Base-by-base conservation (phyloP, 2,797 vertebrate species). In the Iguana delicatissima region DNA sequence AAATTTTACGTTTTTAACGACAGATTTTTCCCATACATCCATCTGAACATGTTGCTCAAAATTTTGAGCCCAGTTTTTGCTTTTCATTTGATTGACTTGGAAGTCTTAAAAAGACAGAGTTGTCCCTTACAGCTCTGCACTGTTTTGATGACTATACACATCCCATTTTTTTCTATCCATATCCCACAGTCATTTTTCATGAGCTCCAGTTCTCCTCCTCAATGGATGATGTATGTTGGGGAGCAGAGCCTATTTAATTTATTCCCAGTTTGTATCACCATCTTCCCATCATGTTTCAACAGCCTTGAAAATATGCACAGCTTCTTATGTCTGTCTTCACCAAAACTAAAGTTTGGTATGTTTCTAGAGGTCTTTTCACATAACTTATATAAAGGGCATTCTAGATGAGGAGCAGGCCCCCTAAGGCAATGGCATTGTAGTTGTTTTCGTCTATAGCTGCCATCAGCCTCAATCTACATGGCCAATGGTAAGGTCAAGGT, bases 181-280 rank as follows among this genome's bases (percentile, higher is more conserved):
- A 59, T 91, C 94, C 92, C 72, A 90, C 90, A 93, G 90, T 86
- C 90, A 89, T 50, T 84, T 95, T 67, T 94, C 38, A 85, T 0
- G 42, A 86, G 26, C 86, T 92, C 81, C 0, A 2, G 80, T 85
- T 91, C 50, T 86, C 12, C 8, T 92, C 74, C 67, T 76, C 42
- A 77, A 85, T 77, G 90, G 86, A 32, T 92, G 32, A 52, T 62
- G 52, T 42, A 0, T 77, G 10, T 67, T 42, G 69, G 26, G 32
- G 4, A 64, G n/a, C 29, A 62, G 42, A 76, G 29, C 84, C 67
- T 55, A 83, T 92, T 93, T 91, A 38, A 89, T 92, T 90, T 91
- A 83, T 86, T 82, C 18, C 12, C 29, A 88, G 18, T n/a, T 89
- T 73, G 88, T 84, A 74, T 89, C 42, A 86, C 35, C 73, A 42